These are phyloP conservation scores for Ferrisia virgata DNA, from an alignment of 2,888 invertebrate species.

Conservation along the genomic window DNA sequence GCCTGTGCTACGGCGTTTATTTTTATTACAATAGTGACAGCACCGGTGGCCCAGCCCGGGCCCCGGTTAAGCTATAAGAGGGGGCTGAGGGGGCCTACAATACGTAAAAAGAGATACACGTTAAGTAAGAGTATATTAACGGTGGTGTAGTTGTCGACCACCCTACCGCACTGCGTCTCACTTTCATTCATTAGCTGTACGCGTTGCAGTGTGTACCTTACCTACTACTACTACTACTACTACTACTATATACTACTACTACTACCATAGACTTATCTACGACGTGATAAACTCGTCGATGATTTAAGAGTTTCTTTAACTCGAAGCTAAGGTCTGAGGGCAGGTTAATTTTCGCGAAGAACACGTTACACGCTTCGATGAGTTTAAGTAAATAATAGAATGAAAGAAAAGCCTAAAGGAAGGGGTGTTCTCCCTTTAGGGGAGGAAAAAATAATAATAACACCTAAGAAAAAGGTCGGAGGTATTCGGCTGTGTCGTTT, in stretches of 20 bases:
- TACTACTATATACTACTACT: too few relatives aligned
- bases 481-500: neutral
- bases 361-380: conserved; percentile 42
- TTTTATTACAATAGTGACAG: conserved; percentile 33
- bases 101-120: too few relatives aligned
- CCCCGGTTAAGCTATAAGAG: neutral
- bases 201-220: too few relatives aligned
- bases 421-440: too few relatives aligned
- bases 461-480: neutral
- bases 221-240: too few relatives aligned
- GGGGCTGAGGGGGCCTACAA: neutral
- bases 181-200: too few relatives aligned
- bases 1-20: conserved; percentile 28
- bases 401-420: neutral
- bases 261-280: neutral
- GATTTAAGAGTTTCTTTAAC: conserved; percentile 12
- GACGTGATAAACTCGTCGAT: neutral
- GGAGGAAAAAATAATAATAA: neutral
- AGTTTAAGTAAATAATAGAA: neutral
- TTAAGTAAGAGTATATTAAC: neutral
- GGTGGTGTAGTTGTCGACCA: neutral
- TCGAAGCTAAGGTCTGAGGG: conserved; percentile 8
- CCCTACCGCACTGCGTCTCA: neutral
- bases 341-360: conserved; percentile 32
- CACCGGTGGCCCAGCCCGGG: neutral